Percentiles rank a stretch among this genome's conserved stretches.
Conservation (phyloP, 1,140 invertebrate species). For the Musca vetustissima region DNA sequence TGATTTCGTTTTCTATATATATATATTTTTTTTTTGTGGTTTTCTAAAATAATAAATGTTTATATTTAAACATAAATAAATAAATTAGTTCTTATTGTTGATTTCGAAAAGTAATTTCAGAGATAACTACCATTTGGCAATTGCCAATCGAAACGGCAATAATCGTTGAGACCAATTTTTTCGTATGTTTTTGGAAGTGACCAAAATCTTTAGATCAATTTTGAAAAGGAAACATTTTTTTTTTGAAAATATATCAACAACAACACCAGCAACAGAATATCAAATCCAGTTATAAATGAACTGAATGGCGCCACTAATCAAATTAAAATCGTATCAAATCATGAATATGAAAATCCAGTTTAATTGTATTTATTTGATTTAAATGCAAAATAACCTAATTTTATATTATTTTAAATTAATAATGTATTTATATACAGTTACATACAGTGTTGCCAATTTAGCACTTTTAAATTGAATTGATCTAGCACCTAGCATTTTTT, state of each 20-base stretch:
- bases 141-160: constrained; percentile 5
- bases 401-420: too few relatives aligned
- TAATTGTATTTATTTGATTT: too few relatives aligned
- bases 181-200: too few relatives aligned
- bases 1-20: constrained; percentile 4
- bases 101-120: constrained; percentile 22
- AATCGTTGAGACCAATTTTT: not conserved
- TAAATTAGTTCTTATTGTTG: constrained; percentile 23
- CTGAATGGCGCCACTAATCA: constrained; percentile 1
- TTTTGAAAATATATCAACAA: not conserved
- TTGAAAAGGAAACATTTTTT: not conserved
- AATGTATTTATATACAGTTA: too few relatives aligned
- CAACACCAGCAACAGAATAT: not conserved
- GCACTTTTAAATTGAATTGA: too few relatives aligned
- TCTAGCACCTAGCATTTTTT: too few relatives aligned
- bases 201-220: not conserved
- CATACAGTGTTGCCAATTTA: too few relatives aligned
- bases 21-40: too few relatives aligned
- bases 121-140: constrained; percentile 13
- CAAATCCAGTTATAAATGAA: constrained; percentile 16
- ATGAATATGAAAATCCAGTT: too few relatives aligned
- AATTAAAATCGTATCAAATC: too few relatives aligned
- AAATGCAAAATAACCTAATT: too few relatives aligned
- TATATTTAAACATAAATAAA: constrained; percentile 23
- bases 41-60: constrained; percentile 11